These are phyloP conservation scores for Vireo griseus DNA, from an alignment of 2,797 vertebrate genomes.

Conservation along the genomic window DNA sequence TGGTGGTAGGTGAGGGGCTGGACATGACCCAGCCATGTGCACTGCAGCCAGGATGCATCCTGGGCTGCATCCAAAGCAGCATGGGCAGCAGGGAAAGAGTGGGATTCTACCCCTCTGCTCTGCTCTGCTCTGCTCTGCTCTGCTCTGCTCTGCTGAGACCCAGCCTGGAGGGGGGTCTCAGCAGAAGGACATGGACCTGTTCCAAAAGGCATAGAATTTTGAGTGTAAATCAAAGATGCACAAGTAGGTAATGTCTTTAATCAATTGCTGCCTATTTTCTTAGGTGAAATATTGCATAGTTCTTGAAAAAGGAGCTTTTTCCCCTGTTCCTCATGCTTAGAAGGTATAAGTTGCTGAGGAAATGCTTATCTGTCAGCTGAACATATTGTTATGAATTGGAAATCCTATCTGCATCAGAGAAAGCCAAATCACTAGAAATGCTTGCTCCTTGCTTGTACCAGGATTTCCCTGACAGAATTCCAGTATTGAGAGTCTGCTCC, in stretches of 20 bases:
- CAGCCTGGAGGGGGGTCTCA: neutral
- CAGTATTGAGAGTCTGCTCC: neutral
- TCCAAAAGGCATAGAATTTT: neutral
- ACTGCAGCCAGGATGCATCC: neutral
- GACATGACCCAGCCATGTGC: accelerated
- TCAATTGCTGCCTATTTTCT: neutral
- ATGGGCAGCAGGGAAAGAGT: neutral
- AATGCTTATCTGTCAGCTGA: neutral
- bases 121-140: neutral
- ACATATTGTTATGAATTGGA: neutral
- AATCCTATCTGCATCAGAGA: neutral
- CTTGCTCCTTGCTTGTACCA: neutral
- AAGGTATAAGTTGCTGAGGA: neutral
- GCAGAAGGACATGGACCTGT: neutral
- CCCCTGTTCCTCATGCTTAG: neutral
- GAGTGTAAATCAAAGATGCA: neutral
- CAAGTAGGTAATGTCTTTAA: neutral
- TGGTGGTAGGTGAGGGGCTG: neutral
- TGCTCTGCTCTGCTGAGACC: neutral
- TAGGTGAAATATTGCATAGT: neutral
- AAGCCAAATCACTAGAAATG: neutral
- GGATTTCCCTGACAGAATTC: neutral
- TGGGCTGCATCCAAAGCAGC: neutral
- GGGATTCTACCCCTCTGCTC: neutral
- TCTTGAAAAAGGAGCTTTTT: neutral